Evolutionary conservation across 2,113 vertebrate genomes (phyloP).

Genomic region (Lota lota): DNA sequence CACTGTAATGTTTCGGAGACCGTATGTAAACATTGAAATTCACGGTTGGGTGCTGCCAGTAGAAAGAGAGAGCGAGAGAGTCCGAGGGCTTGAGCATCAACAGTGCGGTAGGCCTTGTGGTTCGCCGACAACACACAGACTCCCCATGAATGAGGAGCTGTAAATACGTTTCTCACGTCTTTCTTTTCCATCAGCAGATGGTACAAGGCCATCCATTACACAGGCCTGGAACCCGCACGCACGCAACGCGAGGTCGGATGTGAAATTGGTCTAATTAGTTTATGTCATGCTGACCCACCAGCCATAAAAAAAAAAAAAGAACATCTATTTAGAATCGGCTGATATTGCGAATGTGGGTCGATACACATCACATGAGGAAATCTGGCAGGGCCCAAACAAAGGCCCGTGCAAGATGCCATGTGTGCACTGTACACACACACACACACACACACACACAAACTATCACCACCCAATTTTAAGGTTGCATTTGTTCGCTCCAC

Average conservation of each 20-base stretch:
- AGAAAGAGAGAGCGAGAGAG: constrained; percentile 25
- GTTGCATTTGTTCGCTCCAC: constrained; percentile 29
- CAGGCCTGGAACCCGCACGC: constrained; percentile 16
- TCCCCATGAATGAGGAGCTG: constrained; percentile 33
- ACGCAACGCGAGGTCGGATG: no score
- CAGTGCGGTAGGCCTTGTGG: no score
- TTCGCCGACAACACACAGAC: no score
- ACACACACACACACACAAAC: constrained; percentile 1
- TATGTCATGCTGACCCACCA: constrained; percentile 21
- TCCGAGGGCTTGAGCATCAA: no score
- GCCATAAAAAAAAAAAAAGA: neutral
- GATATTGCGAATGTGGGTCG: constrained; percentile 27
- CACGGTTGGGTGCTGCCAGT: constrained; percentile 56
- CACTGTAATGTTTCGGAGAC: constrained; percentile 28
- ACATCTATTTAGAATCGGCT: neutral
- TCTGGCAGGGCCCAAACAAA: no score
- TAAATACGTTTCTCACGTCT: constrained; percentile 49
- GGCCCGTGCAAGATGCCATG: no score
- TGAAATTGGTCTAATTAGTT: no score
- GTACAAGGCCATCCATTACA: constrained; percentile 56
- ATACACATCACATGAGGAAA: constrained; percentile 24
- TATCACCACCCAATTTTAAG: constrained; percentile 24
- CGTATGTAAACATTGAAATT: constrained; percentile 35
- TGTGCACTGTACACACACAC: constrained; percentile 4
- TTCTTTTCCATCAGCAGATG: constrained; percentile 49